Base-by-base conservation (phyloP, 2,888 invertebrate genomes). In the Drosophila flavopinicola region DNA sequence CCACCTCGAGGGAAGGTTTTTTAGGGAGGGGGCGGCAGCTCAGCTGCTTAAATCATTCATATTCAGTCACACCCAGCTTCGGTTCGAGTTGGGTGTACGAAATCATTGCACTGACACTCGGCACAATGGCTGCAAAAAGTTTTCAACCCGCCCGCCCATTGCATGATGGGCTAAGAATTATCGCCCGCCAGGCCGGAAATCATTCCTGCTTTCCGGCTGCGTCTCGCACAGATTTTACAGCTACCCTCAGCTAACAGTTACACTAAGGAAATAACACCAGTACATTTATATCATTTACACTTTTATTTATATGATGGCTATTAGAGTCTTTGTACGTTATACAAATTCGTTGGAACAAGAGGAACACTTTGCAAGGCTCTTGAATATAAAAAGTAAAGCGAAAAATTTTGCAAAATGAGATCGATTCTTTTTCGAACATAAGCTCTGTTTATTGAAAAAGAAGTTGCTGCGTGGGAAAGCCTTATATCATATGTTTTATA, bases 91-190 rank as follows among this genome's bases (percentile, higher is more conserved):
- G 24, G 30, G 24, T 23, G 29, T 20, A 30, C 47, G 35, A 69
- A 75, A 76, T 69, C 76, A 67, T 75, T 67, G 70, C 67, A 52
- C 65, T 67, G 78, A 65, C 78, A 67, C 66, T 52, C 51, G 52
- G 64, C 82, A 76, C 80, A 71, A 80, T 70, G 84, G 54, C 64
- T 76, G 80, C 73, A 79, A 74, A 71, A 79, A 78, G 73, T 72
- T 76, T 65, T 65, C 44, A 38, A 38, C 44, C 69, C 56, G 25
- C 33, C 35, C 20, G 15, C 41, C 44, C 52, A 48, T 37, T 57
- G 54, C 33, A 61, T 70, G 61, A 61, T 72, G 72, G 57, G 44
- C 54, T 53, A 76, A 78, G 73, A 78, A 78, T 78, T 75, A 82
- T 76, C 75, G 54, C 67, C 69, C 54, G 52, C 44, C 75, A 53